These are phyloP conservation scores for Strix uralensis DNA, from an alignment of 2,113 vertebrate genomes.

Conservation along the genomic window DNA sequence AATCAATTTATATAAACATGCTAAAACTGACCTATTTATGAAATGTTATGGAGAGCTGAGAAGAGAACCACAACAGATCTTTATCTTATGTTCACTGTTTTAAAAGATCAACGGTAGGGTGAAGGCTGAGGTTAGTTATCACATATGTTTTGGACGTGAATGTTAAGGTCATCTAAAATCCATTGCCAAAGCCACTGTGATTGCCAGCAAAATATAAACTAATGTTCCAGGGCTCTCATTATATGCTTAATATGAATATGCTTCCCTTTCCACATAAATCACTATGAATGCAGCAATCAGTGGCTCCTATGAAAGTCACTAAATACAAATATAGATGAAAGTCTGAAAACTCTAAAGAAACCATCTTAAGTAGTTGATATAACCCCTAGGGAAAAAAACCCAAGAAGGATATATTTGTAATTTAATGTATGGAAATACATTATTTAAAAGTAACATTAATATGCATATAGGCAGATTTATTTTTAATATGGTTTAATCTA, in stretches of 20 bases:
- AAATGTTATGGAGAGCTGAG: conserved; percentile 15
- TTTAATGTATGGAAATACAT: neutral
- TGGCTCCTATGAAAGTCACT: neutral
- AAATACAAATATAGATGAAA: neutral
- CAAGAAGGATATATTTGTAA: neutral
- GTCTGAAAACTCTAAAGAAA: neutral
- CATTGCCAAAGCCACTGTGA: conserved; percentile 30
- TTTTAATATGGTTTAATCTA: neutral
- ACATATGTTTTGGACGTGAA: conserved; percentile 8
- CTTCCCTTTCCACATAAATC: conserved; percentile 7
- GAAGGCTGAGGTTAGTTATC: neutral
- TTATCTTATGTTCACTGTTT: conserved; percentile 43
- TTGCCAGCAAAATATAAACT: conserved; percentile 46
- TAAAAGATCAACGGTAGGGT: conserved; percentile 1
- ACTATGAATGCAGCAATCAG: neutral
- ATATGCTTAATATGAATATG: conserved; percentile 7
- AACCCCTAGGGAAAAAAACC: neutral
- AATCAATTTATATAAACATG: conserved; percentile 47
- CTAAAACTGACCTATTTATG: conserved; percentile 46
- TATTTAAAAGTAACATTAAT: neutral
- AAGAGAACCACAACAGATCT: conserved; percentile 38
- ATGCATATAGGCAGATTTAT: neutral
- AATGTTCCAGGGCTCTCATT: conserved; percentile 11
- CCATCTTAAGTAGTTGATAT: neutral
- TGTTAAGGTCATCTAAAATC: conserved; percentile 43